Base-by-base conservation (phyloP, 2,888 invertebrate genomes). In the Rotaria macrura region DNA sequence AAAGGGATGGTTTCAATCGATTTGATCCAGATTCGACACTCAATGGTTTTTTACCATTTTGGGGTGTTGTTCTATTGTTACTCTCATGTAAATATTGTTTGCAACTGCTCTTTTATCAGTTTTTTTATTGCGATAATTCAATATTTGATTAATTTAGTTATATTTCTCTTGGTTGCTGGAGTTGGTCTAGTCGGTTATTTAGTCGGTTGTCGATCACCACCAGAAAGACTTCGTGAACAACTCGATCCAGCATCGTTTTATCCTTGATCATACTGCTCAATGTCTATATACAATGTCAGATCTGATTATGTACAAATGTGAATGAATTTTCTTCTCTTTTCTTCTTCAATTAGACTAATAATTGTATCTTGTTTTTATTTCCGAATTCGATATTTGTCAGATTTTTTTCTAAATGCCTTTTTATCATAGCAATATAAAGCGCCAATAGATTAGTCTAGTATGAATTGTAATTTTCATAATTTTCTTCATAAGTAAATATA, bases 1-100 rank as follows among this genome's bases (percentile, higher is more conserved):
- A n/a, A 43, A 40, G 79, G 43, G 79, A 79, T 79, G n/a, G 43
- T 3, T 79, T 43, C 25, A 43, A 6, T n/a, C 79, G 79, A 12
- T 79, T 12, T 79, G 79, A 79, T 79, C 79, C 79, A 25, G 79
- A 79, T 43, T 79, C 79, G 4, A 79, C 79, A 43, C 43, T 79
- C 20, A 79, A 79, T 79, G 79, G 79, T 43, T 79, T 79, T 43
- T 79, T 79, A n/a, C 79, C 79, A 43, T 79, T 79, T 43, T 79
- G 79, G 79, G 79, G 79, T 12, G 4, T 40, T 79, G 25, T 79
- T 43, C 43, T 79, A n/a, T 17, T 79, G 12, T 25, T 79, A 40
- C n/a, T 79, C 1, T 79, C 79, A 79, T 79, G 79, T 43, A 79
- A 43, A 25, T 43, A 1, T 17, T 79, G n/a, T n/a, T n/a, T n/a